A percentile compares a stretch with the other conserved stretches of the same genome.
These are phyloP conservation scores for Phoenicopterus ruber DNA, from an alignment of 2,113 vertebrate species.

Conservation along the genomic window DNA sequence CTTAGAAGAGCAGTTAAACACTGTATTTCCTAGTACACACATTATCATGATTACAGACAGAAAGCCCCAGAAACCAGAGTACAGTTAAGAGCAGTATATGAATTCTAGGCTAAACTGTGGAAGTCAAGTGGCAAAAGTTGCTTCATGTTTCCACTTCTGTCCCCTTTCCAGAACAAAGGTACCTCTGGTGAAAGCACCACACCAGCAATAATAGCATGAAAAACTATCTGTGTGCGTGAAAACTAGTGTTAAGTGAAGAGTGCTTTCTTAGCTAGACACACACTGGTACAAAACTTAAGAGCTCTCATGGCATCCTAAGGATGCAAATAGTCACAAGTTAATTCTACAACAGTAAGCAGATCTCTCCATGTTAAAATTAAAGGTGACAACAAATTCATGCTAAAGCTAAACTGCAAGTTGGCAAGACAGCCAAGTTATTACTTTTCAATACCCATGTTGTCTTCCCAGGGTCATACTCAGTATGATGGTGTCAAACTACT, in stretches of 20 bases:
- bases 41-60: not conserved
- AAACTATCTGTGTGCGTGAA: not conserved
- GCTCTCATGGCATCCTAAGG: not conserved
- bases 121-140: not conserved
- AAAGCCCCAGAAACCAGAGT: not conserved
- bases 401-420: not conserved
- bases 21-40: not conserved
- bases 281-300: not conserved
- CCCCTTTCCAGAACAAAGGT: not conserved
- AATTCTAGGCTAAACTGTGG: not conserved
- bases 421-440: not conserved
- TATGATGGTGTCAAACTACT: not conserved
- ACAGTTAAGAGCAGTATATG: not conserved
- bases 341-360: not conserved
- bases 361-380: not conserved
- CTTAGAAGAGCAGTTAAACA: not conserved
- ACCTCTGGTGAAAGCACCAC: not conserved
- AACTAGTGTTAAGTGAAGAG: not conserved
- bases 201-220: not conserved
- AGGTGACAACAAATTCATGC: not conserved
- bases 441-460: not conserved
- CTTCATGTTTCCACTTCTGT: not conserved
- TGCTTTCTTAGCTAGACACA: not conserved
- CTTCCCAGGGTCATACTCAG: not conserved
- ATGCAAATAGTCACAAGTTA: not conserved